Evolutionary conservation across 1,140 invertebrate genomes (phyloP).

Genomic region (Drosophila rufa): DNA sequence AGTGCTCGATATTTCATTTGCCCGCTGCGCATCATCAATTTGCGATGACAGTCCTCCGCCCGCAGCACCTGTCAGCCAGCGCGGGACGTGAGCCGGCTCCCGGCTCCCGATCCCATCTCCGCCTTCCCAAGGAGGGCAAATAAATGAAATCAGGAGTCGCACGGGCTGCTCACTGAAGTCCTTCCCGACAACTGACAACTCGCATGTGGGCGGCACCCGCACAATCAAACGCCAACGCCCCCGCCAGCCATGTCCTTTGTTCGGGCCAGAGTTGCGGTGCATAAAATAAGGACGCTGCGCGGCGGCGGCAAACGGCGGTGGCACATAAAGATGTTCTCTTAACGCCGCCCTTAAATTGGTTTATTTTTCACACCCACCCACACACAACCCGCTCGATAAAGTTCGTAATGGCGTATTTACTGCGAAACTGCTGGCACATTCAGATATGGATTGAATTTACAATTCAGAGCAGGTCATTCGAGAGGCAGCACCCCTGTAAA

Average conservation of each 20-base stretch:
- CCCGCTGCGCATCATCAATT: constrained; percentile 44
- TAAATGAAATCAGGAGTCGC: constrained; percentile 56
- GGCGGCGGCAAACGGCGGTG: neutral
- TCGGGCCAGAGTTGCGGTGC: constrained; percentile 22
- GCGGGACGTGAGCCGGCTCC: neutral
- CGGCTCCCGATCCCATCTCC: neutral
- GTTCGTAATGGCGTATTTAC: constrained; percentile 34
- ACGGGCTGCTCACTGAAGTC: constrained; percentile 18
- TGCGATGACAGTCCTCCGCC: constrained; percentile 40
- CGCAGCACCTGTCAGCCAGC: constrained; percentile 18
- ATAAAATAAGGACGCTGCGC: constrained; percentile 48
- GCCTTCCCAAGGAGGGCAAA: constrained; percentile 28
- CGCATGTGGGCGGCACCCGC: constrained; percentile 45
- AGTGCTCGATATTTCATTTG: constrained; percentile 34
- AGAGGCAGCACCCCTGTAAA: neutral
- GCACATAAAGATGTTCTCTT: constrained; percentile 42
- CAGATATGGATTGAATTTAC: constrained; percentile 40
- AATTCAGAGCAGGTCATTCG: constrained; percentile 43
- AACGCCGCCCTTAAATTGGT: constrained; percentile 28
- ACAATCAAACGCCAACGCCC: constrained; percentile 25
- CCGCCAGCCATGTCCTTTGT: neutral
- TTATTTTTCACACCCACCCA: constrained; percentile 33
- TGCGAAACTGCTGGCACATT: constrained; percentile 32
- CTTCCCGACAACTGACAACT: constrained; percentile 10
- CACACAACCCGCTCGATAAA: constrained; percentile 30